These are phyloP conservation scores for Rhinella marina DNA, from an alignment of 2,797 vertebrate genomes.

Conservation along the genomic window DNA sequence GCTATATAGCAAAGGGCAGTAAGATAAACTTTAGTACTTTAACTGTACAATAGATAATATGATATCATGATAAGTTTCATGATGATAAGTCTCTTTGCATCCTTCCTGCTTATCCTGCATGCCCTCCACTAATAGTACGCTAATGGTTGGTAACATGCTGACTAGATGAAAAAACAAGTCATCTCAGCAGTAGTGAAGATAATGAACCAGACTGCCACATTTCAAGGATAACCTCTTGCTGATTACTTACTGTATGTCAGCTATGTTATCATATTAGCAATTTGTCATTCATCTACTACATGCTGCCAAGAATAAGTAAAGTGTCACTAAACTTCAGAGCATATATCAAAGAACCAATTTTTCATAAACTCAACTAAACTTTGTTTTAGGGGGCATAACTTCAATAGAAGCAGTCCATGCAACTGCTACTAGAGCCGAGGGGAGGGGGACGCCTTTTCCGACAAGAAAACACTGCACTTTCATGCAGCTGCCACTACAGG, in stretches of 20 bases:
- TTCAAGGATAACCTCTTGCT: background rate
- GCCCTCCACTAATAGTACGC: background rate
- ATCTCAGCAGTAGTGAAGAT: background rate
- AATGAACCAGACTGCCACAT: background rate
- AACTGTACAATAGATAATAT: background rate
- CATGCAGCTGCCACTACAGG: too few relatives aligned
- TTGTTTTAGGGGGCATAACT: background rate
- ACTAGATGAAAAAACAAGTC: background rate
- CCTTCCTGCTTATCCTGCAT: background rate
- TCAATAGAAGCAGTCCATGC: too few relatives aligned
- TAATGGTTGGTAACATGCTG: slow-evolving; percentile 1
- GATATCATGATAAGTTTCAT: background rate
- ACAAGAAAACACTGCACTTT: too few relatives aligned
- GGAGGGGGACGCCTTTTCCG: too few relatives aligned
- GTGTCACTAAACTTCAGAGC: background rate
- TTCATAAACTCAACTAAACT: background rate
- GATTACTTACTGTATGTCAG: slow-evolving; percentile 1
- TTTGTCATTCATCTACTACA: background rate
- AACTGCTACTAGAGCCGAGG: too few relatives aligned
- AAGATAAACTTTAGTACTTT: background rate
- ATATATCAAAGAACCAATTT: background rate
- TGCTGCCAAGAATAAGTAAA: background rate
- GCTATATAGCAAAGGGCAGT: background rate
- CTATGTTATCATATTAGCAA: background rate
- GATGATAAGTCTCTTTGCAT: background rate